Percentiles rank a stretch among this genome's conserved stretches.
These are phyloP conservation scores for Heliconius ethilla DNA, from an alignment of 2,888 invertebrate genomes.

Conservation along the genomic window DNA sequence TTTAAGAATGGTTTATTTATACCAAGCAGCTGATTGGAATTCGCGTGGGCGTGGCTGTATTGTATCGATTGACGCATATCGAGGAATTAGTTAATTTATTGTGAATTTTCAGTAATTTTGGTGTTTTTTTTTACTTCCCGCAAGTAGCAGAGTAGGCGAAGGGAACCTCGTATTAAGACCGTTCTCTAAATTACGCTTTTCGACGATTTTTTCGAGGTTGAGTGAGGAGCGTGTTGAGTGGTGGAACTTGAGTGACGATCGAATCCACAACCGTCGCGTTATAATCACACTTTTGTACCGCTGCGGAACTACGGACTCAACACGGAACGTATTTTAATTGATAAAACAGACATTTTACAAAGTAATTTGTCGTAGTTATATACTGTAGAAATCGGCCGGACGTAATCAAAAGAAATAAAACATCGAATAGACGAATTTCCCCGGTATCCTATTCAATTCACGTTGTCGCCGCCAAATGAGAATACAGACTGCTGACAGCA, in stretches of 20 bases:
- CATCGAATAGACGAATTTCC: slow-evolving; percentile 15
- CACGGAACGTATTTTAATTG: neutral
- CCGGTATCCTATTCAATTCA: slow-evolving; percentile 25
- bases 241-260: no score
- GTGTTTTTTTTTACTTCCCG: no score
- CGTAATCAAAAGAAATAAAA: slow-evolving; percentile 16
- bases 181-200: no score
- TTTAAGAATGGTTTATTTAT: slow-evolving; percentile 39
- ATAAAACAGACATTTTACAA: neutral
- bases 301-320: no score
- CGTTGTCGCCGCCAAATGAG: slow-evolving; percentile 22
- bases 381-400: neutral
- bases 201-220: no score
- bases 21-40: slow-evolving; percentile 46
- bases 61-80: slow-evolving; percentile 35
- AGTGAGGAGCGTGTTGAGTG: no score
- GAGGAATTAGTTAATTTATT: slow-evolving; percentile 1
- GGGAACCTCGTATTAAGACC: no score
- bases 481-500: slow-evolving; percentile 25
- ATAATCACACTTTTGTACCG: no score
- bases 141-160: no score
- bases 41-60: slow-evolving; percentile 43
- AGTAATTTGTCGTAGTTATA: neutral
- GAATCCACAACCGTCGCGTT: no score
- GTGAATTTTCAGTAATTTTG: neutral